These are phyloP conservation scores for Sialis lutaria DNA, from an alignment of 2,888 invertebrate species.

Conservation along the genomic window DNA sequence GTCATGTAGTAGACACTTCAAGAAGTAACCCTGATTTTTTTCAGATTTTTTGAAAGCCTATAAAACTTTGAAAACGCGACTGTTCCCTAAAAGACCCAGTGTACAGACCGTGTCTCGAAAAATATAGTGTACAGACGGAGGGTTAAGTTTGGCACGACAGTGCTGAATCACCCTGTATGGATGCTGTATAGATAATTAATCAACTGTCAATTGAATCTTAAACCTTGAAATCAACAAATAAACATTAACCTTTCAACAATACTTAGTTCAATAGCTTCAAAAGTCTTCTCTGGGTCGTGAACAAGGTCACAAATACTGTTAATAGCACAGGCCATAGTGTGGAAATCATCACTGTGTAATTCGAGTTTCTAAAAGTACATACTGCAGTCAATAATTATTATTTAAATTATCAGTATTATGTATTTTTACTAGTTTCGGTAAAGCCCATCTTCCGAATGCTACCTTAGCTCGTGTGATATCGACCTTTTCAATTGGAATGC, in stretches of 20 bases:
- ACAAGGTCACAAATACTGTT: conserved; percentile 25
- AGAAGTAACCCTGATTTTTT: too few species aligned
- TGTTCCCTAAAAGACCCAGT: too few species aligned
- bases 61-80: too few species aligned
- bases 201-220: too few species aligned
- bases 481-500: conserved; percentile 22
- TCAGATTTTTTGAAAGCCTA: too few species aligned
- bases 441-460: conserved; percentile 25
- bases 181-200: too few species aligned
- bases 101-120: too few species aligned
- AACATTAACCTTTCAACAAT: conserved; percentile 25
- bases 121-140: too few species aligned
- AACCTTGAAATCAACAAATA: neutral
- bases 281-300: conserved; percentile 26
- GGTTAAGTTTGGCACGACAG: too few species aligned
- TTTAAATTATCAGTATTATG: conserved; percentile 2
- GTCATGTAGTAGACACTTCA: too few species aligned
- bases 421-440: conserved; percentile 23
- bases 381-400: neutral
- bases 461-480: conserved; percentile 24
- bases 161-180: too few species aligned
- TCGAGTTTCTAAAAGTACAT: conserved; percentile 21
- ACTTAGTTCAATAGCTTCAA: conserved; percentile 23
- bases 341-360: conserved; percentile 19
- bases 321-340: conserved; percentile 23